A percentile compares a stretch with the other conserved stretches of the same genome.
Evolutionary conservation across 2,888 invertebrate species (phyloP).

Genomic region (Octodonta nipae): DNA sequence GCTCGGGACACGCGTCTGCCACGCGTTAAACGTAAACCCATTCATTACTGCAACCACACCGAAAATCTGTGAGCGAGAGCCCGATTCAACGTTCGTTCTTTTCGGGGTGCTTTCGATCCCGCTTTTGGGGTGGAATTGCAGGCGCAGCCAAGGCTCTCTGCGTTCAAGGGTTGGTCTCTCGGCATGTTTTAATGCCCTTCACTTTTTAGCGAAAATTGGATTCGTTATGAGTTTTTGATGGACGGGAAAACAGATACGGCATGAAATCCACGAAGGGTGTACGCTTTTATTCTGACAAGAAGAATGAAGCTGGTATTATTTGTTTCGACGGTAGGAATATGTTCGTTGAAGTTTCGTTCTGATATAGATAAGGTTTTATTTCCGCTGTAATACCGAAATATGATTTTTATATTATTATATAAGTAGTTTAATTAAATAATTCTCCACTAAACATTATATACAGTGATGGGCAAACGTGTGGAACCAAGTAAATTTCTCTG

Average conservation of each 20-base stretch:
- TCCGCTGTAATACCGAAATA: too few relatives aligned
- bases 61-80: slow-evolving; percentile 31
- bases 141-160: slow-evolving; percentile 5
- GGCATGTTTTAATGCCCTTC: slow-evolving; percentile 13
- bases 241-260: slow-evolving; percentile 8
- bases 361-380: too few relatives aligned
- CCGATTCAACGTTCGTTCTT: background rate
- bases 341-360: too few relatives aligned
- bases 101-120: background rate
- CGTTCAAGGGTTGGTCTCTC: slow-evolving; percentile 12
- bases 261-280: background rate
- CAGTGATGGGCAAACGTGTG: too few relatives aligned
- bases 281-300: too few relatives aligned
- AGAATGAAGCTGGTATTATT: too few relatives aligned
- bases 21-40: slow-evolving; percentile 37
- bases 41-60: slow-evolving; percentile 39
- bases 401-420: too few relatives aligned
- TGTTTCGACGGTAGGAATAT: too few relatives aligned
- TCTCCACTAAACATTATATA: too few relatives aligned
- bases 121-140: too few relatives aligned
- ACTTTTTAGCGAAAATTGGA: slow-evolving; percentile 20
- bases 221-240: slow-evolving; percentile 23
- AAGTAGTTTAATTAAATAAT: too few relatives aligned
- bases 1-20: slow-evolving; percentile 31
- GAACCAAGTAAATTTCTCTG: too few relatives aligned